These are phyloP conservation scores for Mizuhopecten yessoensis DNA, from an alignment of 1,140 invertebrate species.

Conservation along the genomic window DNA sequence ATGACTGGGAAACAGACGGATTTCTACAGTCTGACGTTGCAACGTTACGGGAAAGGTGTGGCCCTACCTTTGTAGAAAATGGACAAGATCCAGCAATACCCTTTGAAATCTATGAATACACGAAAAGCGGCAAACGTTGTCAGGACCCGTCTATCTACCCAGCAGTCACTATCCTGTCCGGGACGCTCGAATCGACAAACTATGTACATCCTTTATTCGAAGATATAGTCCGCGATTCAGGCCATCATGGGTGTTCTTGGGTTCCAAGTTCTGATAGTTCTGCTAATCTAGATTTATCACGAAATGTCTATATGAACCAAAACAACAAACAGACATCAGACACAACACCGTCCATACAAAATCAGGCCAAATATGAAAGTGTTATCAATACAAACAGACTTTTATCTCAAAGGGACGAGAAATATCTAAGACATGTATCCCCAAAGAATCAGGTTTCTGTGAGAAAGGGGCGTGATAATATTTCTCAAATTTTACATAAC, in stretches of 20 bases:
- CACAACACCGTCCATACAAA: no score
- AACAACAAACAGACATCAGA: no score
- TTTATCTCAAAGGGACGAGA: no score
- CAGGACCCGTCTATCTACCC: background rate
- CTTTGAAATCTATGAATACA: background rate
- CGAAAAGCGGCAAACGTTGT: background rate
- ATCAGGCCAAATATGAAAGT: no score
- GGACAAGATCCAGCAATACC: background rate
- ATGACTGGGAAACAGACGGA: background rate
- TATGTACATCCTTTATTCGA: background rate
- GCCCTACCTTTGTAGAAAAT: background rate
- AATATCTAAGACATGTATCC: no score
- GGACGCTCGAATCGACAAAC: background rate
- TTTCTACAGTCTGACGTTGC: background rate
- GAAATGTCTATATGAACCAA: background rate
- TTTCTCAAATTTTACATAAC: background rate
- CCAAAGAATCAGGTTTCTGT: no score
- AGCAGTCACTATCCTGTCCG: background rate
- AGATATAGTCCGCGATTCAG: background rate
- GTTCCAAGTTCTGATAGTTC: background rate
- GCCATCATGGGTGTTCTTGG: background rate
- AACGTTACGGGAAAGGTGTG: constrained; percentile 29
- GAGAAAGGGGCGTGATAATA: background rate
- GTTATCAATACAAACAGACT: no score
- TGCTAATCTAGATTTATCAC: background rate